A percentile compares a stretch with the other conserved stretches of the same genome.
Evolutionary conservation across 64 coral and sea anemone species (phyloP).

Genomic region (Pocillopora damicornis): DNA sequence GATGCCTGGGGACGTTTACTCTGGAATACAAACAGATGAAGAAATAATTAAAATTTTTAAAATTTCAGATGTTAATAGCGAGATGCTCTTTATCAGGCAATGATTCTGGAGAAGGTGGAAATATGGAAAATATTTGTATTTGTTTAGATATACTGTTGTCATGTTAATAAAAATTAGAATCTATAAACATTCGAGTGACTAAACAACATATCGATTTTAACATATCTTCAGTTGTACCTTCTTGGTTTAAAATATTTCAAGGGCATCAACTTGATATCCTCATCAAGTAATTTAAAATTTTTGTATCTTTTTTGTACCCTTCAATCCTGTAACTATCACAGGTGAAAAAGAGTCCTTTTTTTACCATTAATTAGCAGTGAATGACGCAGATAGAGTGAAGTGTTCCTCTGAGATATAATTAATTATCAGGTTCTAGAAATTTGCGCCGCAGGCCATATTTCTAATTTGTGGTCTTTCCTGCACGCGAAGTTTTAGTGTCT

Average conservation of each 20-base stretch:
- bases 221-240: neutral
- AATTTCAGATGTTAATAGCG: neutral
- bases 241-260: neutral
- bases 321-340: neutral
- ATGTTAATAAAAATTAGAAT: neutral
- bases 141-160: neutral
- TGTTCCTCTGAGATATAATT: neutral
- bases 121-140: neutral
- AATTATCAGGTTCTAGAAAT: neutral
- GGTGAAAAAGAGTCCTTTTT: neutral
- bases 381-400: neutral
- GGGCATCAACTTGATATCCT: neutral
- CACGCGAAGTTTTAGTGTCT: neutral
- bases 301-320: neutral
- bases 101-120: neutral
- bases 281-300: neutral
- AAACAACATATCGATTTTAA: neutral
- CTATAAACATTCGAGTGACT: neutral
- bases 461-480: neutral
- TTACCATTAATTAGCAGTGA: neutral
- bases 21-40: neutral
- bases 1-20: neutral
- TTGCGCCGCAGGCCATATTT: neutral
- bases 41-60: neutral
- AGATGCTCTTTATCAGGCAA: neutral